Percentiles rank a stretch among this genome's conserved stretches.
These are phyloP conservation scores for Baronia brevicornis DNA, from an alignment of 2,888 invertebrate genomes.

Conservation along the genomic window DNA sequence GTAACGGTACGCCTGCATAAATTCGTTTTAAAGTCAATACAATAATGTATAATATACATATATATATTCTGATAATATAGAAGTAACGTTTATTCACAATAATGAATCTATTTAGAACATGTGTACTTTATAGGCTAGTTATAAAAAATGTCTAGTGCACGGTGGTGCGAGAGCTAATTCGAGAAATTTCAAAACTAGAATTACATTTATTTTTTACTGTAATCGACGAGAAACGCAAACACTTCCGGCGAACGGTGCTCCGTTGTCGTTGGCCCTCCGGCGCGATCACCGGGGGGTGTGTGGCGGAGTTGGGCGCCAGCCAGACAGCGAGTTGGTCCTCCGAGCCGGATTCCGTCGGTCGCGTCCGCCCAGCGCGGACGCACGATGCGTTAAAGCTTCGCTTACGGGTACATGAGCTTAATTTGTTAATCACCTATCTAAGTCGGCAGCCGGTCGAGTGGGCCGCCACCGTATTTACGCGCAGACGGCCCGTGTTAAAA, in stretches of 20 bases:
- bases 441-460: constrained; percentile 61
- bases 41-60: constrained; percentile 40
- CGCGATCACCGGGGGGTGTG: no score
- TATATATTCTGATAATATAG: constrained; percentile 69
- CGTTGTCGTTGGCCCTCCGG: no score
- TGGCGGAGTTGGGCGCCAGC: constrained; percentile 50
- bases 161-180: constrained; percentile 55
- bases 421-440: constrained; percentile 75
- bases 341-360: constrained; percentile 13
- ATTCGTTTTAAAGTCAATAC: constrained; percentile 66
- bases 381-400: constrained; percentile 55
- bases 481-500: constrained; percentile 53
- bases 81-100: constrained; percentile 71
- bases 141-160: constrained; percentile 56
- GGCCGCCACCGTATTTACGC: constrained; percentile 38
- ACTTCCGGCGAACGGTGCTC: no score
- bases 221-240: no score
- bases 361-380: constrained; percentile 7
- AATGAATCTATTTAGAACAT: constrained; percentile 65
- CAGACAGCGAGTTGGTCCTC: constrained; percentile 56
- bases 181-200: constrained; percentile 30
- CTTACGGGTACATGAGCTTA: constrained; percentile 58
- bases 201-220: constrained; percentile 13
- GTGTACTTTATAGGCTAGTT: constrained; percentile 60
- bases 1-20: constrained; percentile 41